These are phyloP conservation scores for Papilio elwesi DNA, from an alignment of 2,888 invertebrate species.

Conservation along the genomic window DNA sequence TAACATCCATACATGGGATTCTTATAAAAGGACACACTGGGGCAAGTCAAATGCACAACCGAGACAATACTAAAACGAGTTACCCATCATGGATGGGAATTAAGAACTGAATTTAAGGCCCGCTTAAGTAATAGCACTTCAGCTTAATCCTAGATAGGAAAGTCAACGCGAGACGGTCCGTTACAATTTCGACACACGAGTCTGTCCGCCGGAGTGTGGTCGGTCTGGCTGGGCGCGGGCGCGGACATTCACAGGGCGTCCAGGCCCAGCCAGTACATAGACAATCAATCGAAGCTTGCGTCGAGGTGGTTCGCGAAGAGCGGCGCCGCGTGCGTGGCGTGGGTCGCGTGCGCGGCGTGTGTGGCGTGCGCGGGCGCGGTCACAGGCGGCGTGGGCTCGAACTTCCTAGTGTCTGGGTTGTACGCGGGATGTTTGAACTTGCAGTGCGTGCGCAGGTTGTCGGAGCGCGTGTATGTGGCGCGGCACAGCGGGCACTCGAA, in stretches of 20 bases:
- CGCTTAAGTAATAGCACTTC: slow-evolving; percentile 82
- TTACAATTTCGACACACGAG: slow-evolving; percentile 62
- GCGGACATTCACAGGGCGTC: slow-evolving; percentile 70
- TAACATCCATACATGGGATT: slow-evolving; percentile 62
- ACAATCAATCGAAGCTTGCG: slow-evolving; percentile 82
- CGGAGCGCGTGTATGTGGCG: slow-evolving; percentile 95
- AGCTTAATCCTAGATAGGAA: slow-evolving; percentile 81
- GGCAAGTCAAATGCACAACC: slow-evolving; percentile 83
- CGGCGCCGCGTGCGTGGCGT: slow-evolving; percentile 78
- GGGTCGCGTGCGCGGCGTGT: slow-evolving; percentile 63
- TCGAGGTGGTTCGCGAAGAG: slow-evolving; percentile 85
- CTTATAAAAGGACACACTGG: slow-evolving; percentile 75
- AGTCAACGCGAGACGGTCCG: slow-evolving; percentile 70
- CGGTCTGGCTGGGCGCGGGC: slow-evolving; percentile 49
- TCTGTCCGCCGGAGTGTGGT: slow-evolving; percentile 51
- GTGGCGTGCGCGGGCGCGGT: slow-evolving; percentile 81
- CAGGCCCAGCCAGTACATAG: slow-evolving; percentile 75
- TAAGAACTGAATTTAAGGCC: slow-evolving; percentile 65
- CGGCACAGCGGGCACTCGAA: slow-evolving; percentile 96
- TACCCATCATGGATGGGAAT: slow-evolving; percentile 61
- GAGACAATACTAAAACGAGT: slow-evolving; percentile 80
- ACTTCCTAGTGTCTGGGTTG: slow-evolving; percentile 94
- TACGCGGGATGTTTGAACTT: slow-evolving; percentile 96
- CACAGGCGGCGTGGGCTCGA: slow-evolving; percentile 88
- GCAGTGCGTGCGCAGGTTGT: slow-evolving; percentile 96